Evolutionary conservation across 2,797 vertebrate genomes (phyloP), one percentile per base, ranked within the genome.

Genomic region (Helostoma temminkii): DNA sequence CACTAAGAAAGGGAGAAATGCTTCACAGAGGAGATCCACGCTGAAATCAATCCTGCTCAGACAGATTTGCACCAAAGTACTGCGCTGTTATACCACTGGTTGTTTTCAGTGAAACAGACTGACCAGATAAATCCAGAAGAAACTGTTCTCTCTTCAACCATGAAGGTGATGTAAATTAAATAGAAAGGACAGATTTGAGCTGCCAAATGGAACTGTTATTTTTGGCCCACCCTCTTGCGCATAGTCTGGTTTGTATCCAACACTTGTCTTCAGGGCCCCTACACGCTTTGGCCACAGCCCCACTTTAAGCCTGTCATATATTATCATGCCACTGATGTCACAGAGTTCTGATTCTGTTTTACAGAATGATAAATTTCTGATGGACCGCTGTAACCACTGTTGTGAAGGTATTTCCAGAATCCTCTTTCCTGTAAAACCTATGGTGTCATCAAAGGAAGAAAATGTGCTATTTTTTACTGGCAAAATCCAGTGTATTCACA

Each of bases 1-100:
- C 28, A 21, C 19, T 59, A 7, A 63, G 65, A 50, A 62, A 71
- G 24, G n/a, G 36, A 8, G n/a, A 41, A 52, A 73, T 67, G 61
- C 60, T 50, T 59, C 72, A 50, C 28, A 65, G 24, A 67, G 61
- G 58, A 46, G 63, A 55, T 32, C 67, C 52, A 34, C 45, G 18
- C 24, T 66, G 54, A 50, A 72, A 64, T 68, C 37, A 58, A 77
- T 64, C 58, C 63, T 67, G 65, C 66, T 61, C 56, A 19, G 54
- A 60, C 58, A 53, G 60, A 71, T 71, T 25, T 1, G 16, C 25
- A 45, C 53, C 53, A 54, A 21, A 67, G 1, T n/a, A 37, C 39
- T 4, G 5, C 3, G 1, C 4, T 14, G 36, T 19, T 18, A 19
- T n/a, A 6, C 1, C 3, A 4, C 24, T 57, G 52, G 39, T 53